Percentiles rank a stretch among this genome's conserved stretches.
These are phyloP conservation scores for Tetranychus cinnabarinus DNA, from an alignment of 1,140 invertebrate species.

Conservation along the genomic window DNA sequence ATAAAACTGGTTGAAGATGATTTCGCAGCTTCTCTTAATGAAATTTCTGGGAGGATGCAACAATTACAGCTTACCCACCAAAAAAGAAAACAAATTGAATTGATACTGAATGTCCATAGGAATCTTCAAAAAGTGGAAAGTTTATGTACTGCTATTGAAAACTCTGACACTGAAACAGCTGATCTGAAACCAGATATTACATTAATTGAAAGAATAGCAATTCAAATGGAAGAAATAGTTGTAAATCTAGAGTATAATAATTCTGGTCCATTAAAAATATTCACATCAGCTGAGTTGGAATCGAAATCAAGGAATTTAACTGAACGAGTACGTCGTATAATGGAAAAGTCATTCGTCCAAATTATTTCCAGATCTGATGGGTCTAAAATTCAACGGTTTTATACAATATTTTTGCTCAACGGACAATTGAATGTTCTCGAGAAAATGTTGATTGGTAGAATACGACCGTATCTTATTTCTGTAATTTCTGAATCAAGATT, in stretches of 20 bases:
- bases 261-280: not conserved
- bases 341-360: not conserved
- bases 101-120: not conserved
- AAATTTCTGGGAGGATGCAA: not conserved
- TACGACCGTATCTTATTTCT: slow-evolving; percentile 40
- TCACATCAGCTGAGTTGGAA: not conserved
- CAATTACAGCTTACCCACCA: not conserved
- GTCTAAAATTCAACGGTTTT: not conserved
- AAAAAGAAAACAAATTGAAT: slow-evolving; percentile 1
- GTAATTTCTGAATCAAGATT: slow-evolving; percentile 13
- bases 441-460: slow-evolving; percentile 37
- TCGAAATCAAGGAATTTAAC: not conserved
- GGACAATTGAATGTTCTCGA: slow-evolving; percentile 41
- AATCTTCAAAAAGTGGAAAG: not conserved
- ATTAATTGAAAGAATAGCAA: not conserved
- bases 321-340: not conserved
- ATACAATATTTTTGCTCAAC: slow-evolving; percentile 23
- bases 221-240: not conserved
- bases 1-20: slow-evolving; percentile 21
- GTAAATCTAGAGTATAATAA: not conserved
- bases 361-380: not conserved
- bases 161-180: not conserved
- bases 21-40: not conserved
- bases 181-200: not conserved
- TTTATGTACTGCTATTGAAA: not conserved